Percentiles rank a stretch among this genome's conserved stretches.
Evolutionary conservation across 2,888 invertebrate genomes (phyloP).

Genomic region (Caenorhabditis parvicauda): DNA sequence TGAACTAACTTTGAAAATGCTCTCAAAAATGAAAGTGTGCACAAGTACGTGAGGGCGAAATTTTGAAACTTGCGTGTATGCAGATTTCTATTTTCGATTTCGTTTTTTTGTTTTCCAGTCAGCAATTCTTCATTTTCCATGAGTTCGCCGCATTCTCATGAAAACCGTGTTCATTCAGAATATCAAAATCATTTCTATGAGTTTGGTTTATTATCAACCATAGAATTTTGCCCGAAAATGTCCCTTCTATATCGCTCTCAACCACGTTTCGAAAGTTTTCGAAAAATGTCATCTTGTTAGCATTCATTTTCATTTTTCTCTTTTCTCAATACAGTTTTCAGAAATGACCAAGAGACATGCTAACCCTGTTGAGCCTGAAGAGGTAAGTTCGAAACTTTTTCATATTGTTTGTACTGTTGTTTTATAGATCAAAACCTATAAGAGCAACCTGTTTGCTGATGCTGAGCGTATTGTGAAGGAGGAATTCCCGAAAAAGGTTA

Average conservation of each 20-base stretch:
- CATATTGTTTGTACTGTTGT: neutral
- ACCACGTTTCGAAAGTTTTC: neutral
- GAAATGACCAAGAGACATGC: conserved; percentile 8
- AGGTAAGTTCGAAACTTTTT: conserved; percentile 1
- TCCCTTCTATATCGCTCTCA: neutral
- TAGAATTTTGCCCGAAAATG: no score
- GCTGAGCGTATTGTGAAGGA: conserved; percentile 38
- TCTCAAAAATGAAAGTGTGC: no score
- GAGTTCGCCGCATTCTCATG: no score
- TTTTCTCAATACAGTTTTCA: neutral
- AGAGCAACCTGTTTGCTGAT: conserved; percentile 32
- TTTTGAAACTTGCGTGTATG: no score
- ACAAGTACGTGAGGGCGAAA: no score
- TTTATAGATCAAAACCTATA: conserved; percentile 32
- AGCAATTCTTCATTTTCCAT: no score
- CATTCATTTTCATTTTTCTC: neutral
- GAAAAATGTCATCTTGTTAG: conserved; percentile 1
- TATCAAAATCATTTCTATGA: no score
- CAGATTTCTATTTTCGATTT: no score
- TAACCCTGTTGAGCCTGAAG: conserved; percentile 14
- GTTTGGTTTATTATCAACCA: no score
- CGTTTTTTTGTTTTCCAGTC: no score
- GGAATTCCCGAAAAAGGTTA: conserved; percentile 37
- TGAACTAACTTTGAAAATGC: no score
- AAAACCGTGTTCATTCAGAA: no score